Evolutionary conservation across 2,888 invertebrate genomes (phyloP).

Genomic region (Spodoptera picta): DNA sequence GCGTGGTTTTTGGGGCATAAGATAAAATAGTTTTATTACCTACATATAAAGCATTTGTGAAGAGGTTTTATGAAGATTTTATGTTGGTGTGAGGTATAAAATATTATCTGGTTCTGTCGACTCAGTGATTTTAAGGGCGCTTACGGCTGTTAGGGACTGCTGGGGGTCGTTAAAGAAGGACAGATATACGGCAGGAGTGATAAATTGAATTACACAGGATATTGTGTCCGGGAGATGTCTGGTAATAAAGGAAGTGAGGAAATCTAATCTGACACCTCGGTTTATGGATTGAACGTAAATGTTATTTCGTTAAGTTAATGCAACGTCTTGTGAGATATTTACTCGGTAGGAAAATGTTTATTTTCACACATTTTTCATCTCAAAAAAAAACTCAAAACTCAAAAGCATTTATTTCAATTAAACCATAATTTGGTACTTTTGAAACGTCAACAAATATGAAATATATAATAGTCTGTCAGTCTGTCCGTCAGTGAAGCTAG

Average conservation of each 20-base stretch:
- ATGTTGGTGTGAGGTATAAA: slow-evolving; percentile 57
- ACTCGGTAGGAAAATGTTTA: too few species aligned
- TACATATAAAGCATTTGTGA: slow-evolving; percentile 60
- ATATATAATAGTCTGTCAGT: too few species aligned
- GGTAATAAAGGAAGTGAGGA: background rate
- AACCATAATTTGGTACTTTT: too few species aligned
- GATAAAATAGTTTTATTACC: slow-evolving; percentile 60
- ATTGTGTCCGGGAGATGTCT: slow-evolving; percentile 28
- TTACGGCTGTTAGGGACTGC: slow-evolving; percentile 19
- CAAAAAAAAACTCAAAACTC: too few species aligned
- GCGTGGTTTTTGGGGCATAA: slow-evolving; percentile 22
- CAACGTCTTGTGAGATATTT: too few species aligned
- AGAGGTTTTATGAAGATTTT: slow-evolving; percentile 60
- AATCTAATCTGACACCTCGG: background rate
- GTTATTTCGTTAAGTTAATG: too few species aligned
- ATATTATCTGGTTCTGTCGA: slow-evolving; percentile 56
- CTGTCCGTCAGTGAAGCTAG: too few species aligned
- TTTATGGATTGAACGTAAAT: too few species aligned
- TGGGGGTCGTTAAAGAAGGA: slow-evolving; percentile 34
- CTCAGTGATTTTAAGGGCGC: slow-evolving; percentile 59
- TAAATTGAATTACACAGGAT: slow-evolving; percentile 35
- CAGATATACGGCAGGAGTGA: slow-evolving; percentile 29
- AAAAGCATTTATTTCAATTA: too few species aligned
- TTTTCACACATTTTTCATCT: too few species aligned
- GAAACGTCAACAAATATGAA: too few species aligned